Base-by-base conservation (phyloP, 2,797 vertebrate species). In the Echiichthys vipera region DNA sequence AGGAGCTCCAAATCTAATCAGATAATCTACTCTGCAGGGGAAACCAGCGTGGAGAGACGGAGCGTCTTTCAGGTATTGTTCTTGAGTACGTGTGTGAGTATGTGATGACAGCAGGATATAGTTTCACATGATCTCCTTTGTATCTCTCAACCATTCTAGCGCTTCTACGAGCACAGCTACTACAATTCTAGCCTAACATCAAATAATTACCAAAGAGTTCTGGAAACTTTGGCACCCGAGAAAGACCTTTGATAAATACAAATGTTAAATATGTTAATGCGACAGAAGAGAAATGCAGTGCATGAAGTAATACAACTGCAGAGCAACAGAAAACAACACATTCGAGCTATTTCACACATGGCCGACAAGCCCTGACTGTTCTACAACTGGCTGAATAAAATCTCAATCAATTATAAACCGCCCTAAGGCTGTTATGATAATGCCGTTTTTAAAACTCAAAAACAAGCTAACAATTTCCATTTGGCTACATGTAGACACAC, bases 221-320 rank as follows among this genome's bases (percentile, higher is more conserved):
- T 24, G 93, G 91, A 90, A 94, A 91, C 84, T 88, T 94, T 10
- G 91, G 91, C 62, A 93, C 90, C 74, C 65, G 88, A 2, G 92
- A 88, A 70, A 95, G 93, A 93, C 94, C 93, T 95, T 90, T 20
- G 68, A 65, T 70, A 24, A 58, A 85, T 24, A 78, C 24, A 85
- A 14, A 90, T 11, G 67, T 37, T 13, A 76, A 36, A 80, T 45
- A 65, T 65, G 71, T 89, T 81, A 92, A 77, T 50, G 53, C 20
- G 36, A 36, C 34, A 74, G 56, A n/a, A 59, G 25, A 63, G 30
- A 40, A 11, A 63, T 53, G 61, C 50, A 29, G 34, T 5, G 17
- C 40, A 46, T 5, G 7, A 79, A 39, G 51, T 67, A 74, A 57
- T 4, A 43, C 69, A 22, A 66, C 75, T 5, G 53, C 47, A 63